Conservation (phyloP, 2,797 vertebrate species). For the Micropoecilia bifurca region DNA sequence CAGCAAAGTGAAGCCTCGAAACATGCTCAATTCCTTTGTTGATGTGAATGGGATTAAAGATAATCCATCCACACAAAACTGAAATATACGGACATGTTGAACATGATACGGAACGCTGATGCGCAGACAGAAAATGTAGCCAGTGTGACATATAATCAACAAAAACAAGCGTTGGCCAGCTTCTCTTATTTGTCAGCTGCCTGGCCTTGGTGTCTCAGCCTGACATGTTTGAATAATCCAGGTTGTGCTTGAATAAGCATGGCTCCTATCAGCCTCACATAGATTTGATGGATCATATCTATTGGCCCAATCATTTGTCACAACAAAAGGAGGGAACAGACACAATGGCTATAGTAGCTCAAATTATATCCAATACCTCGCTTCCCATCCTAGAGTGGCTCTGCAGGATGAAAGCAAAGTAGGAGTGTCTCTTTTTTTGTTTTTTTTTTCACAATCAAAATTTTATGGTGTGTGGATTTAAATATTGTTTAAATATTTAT, state of each 20-base stretch:
- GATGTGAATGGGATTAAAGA: slow-evolving; percentile 32
- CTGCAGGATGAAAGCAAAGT: background rate
- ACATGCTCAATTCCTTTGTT: slow-evolving; percentile 22
- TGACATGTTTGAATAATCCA: slow-evolving; percentile 71
- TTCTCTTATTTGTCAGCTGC: slow-evolving; percentile 67
- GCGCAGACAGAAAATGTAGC: slow-evolving; percentile 37
- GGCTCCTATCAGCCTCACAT: slow-evolving; percentile 47
- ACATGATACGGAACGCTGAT: slow-evolving; percentile 23
- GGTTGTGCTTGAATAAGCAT: slow-evolving; percentile 68
- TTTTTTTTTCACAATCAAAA: background rate
- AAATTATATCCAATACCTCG: slow-evolving; percentile 29
- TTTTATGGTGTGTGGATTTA: background rate
- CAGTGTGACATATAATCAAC: slow-evolving; percentile 53
- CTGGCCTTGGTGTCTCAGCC: slow-evolving; percentile 61
- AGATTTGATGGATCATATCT: slow-evolving; percentile 69
- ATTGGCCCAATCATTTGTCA: slow-evolving; percentile 61
- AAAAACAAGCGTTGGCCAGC: slow-evolving; percentile 38
- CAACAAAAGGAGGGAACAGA: slow-evolving; percentile 54
- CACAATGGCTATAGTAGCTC: slow-evolving; percentile 45
- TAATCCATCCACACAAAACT: slow-evolving; percentile 33
- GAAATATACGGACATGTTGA: slow-evolving; percentile 21
- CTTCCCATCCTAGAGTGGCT: background rate
- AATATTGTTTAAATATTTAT: background rate
- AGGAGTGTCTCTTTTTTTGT: background rate
- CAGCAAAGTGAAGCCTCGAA: slow-evolving; percentile 24